phyloP scores from a whole-genome alignment of 2,797 vertebrate genomes.

The Poecilia gillii region DNA sequence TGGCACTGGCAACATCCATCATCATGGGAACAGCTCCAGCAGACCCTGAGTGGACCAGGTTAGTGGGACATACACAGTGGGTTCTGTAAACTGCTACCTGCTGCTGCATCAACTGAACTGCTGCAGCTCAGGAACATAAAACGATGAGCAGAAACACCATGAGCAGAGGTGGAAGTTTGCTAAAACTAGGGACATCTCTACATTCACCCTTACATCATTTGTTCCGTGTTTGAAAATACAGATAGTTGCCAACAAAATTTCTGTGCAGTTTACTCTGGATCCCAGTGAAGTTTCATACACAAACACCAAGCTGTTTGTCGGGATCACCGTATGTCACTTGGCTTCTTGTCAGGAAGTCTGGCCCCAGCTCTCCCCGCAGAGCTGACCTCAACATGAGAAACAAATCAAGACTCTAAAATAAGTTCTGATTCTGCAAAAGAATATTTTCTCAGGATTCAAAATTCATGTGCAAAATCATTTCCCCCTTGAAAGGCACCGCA shows the following conservation, averaged over 20 bases:
- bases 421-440: constrained; percentile 12
- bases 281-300: constrained; percentile 11
- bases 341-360: constrained; percentile 37
- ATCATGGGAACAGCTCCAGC: constrained; percentile 5
- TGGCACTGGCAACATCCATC: background rate
- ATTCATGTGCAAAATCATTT: constrained; percentile 4
- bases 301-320: constrained; percentile 37
- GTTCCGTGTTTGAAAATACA: constrained; percentile 1
- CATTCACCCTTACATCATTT: constrained; percentile 2
- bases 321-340: constrained; percentile 21
- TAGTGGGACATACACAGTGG: background rate
- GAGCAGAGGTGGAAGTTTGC: background rate
- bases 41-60: background rate
- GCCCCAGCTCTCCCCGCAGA: constrained; percentile 38
- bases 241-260: background rate
- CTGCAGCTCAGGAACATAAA: background rate
- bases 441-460: constrained; percentile 44
- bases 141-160: background rate
- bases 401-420: constrained; percentile 28
- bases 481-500: constrained; percentile 18
- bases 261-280: background rate
- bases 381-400: constrained; percentile 46
- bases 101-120: background rate
- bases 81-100: constrained; percentile 3
- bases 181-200: background rate